These are phyloP conservation scores for Epiperipatus broadwayi DNA, from an alignment of 2,888 invertebrate species.

Conservation along the genomic window DNA sequence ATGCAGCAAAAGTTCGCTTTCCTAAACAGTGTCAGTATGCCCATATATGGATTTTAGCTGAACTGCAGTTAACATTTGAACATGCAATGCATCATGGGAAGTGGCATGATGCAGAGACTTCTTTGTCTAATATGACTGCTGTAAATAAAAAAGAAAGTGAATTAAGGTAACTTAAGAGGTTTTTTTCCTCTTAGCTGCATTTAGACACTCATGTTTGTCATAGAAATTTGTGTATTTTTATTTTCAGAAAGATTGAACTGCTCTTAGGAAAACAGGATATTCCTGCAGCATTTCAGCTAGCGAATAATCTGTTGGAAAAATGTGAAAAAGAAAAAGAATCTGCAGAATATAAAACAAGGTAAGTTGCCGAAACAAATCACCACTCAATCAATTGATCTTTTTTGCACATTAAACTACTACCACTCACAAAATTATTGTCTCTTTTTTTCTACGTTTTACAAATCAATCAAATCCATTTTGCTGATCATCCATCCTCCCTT, in stretches of 20 bases:
- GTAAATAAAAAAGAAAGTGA: slow-evolving; percentile 44
- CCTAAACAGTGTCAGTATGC: slow-evolving; percentile 39
- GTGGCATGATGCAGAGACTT: slow-evolving; percentile 48
- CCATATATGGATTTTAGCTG: slow-evolving; percentile 43
- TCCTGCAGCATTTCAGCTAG: slow-evolving; percentile 20
- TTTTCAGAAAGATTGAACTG: slow-evolving; percentile 22
- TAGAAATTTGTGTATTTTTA: too few relatives aligned
- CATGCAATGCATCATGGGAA: slow-evolving; percentile 33
- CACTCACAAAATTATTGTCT: too few relatives aligned
- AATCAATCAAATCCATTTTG: too few relatives aligned
- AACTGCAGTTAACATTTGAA: slow-evolving; percentile 25
- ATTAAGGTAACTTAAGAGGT: slow-evolving; percentile 22
- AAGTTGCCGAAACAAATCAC: too few relatives aligned
- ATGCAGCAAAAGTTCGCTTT: slow-evolving; percentile 42
- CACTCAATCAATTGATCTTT: too few relatives aligned
- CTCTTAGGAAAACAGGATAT: slow-evolving; percentile 25
- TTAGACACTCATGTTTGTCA: too few relatives aligned
- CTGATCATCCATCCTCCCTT: too few relatives aligned
- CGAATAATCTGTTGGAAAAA: slow-evolving; percentile 21
- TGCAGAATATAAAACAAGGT: slow-evolving; percentile 18
- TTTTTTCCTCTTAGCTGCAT: too few relatives aligned
- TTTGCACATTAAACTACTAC: too few relatives aligned
- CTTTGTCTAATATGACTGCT: slow-evolving; percentile 45
- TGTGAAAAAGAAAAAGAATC: slow-evolving; percentile 17
- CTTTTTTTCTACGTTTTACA: too few relatives aligned